Base-by-base conservation (phyloP, 2,113 vertebrate species). In the Catagonus wagneri region DNA sequence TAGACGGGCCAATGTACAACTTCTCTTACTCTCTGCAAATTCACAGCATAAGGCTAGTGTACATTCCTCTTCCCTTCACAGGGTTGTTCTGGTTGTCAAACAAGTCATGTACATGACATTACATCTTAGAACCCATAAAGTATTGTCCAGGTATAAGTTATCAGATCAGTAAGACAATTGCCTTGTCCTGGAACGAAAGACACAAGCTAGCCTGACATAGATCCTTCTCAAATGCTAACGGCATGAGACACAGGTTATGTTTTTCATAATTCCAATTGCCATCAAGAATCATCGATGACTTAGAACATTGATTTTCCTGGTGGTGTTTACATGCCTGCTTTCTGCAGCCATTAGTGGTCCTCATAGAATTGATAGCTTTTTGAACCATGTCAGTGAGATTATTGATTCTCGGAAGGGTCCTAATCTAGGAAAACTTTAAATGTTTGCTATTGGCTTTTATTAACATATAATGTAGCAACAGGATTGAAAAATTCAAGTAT, bases 251-350 rank as follows among this genome's bases (percentile, higher is more conserved):
- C 92, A 60, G 36, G 80, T 74, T 93, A 16, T 29, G 50, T 97
- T 98, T 97, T 98, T 97, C 94, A 98, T 93, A 97, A 96, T 97
- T 98, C 93, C 50, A 54, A 15, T 95, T 86, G 93, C 96, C 54
- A 25, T 97, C 58, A 17, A 92, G 80, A 32, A 80, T 97, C 96
- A 97, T 88, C 32, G 12, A 97, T 90, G 97, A 92, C 93, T 72
- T 68, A 94, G 32, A 71, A 63, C 61, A 98, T 97, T 96, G 92
- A 95, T 94, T 98, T 86, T 95, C 58, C 74, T 27, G 22, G 23
- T 86, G 17, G 56, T 96, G 63, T 97, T 96, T 94, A 91, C 89
- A 94, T 93, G 7, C 71, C 93, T 25, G 15, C 20, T 98, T 97
- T 97, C 83, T 90, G 78, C 14, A 93, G 44, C 93, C 83, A 96